Percentiles rank a stretch among this genome's conserved stretches.
Conservation (phyloP, 1,140 invertebrate species). For the Maniola jurtina region DNA sequence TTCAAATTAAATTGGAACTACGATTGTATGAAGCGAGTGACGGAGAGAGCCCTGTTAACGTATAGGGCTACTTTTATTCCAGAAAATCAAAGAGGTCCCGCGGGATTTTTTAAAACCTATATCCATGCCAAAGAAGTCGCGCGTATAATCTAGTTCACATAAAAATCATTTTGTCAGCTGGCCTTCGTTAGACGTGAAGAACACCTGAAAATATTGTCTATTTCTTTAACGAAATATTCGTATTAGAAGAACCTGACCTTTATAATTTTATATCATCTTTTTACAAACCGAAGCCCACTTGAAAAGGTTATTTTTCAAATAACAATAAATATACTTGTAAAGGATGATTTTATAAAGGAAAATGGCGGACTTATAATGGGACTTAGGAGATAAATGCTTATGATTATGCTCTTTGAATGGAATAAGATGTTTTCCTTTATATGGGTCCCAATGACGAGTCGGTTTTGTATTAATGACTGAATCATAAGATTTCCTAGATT, state of each 20-base stretch:
- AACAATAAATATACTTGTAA: slow-evolving; percentile 19
- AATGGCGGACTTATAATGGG: slow-evolving; percentile 5
- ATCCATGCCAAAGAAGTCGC: too few species aligned
- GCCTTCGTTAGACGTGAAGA: too few species aligned
- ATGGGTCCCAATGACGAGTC: slow-evolving; percentile 2
- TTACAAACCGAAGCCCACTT: slow-evolving; percentile 14
- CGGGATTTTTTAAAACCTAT: too few species aligned
- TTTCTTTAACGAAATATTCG: neutral
- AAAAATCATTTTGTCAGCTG: too few species aligned
- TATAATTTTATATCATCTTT: slow-evolving; percentile 30
- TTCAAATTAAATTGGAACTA: too few species aligned
- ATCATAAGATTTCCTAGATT: neutral
- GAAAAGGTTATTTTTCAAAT: slow-evolving; percentile 22
- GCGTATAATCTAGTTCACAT: too few species aligned
- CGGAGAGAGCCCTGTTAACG: too few species aligned
- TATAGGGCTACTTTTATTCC: too few species aligned
- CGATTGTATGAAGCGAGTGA: too few species aligned
- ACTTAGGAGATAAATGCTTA: slow-evolving; percentile 20
- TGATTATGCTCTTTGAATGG: slow-evolving; percentile 8
- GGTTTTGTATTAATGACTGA: slow-evolving; percentile 1
- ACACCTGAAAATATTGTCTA: too few species aligned
- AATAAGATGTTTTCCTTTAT: slow-evolving; percentile 8
- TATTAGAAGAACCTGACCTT: neutral
- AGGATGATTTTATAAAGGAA: slow-evolving; percentile 21
- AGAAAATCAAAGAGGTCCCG: too few species aligned